Percentiles rank a stretch among this genome's conserved stretches.
phyloP scores from a whole-genome alignment of 2,888 invertebrate species.

The Megalurothrips usitatus region DNA sequence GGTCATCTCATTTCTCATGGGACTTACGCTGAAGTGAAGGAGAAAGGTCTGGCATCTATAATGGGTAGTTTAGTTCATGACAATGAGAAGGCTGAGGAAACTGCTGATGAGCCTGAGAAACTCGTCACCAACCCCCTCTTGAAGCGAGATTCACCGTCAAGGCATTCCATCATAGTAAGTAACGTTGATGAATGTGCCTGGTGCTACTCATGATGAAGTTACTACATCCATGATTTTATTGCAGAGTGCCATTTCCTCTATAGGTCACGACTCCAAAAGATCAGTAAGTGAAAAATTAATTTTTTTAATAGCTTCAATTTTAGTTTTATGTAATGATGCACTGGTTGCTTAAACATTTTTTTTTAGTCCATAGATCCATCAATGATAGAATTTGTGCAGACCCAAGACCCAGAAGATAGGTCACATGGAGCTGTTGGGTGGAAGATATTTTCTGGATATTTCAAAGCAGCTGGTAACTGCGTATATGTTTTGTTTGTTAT shows the following conservation, averaged over 20 bases:
- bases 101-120: neutral
- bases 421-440: slow-evolving; percentile 60
- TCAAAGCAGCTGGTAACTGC: slow-evolving; percentile 66
- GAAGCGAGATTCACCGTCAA: neutral
- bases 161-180: neutral
- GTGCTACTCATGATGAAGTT: neutral
- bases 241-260: neutral
- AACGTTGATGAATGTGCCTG: neutral
- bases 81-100: neutral
- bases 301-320: neutral
- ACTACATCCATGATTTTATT: neutral
- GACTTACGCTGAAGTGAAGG: neutral
- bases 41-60: neutral
- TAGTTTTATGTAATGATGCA: neutral
- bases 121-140: neutral
- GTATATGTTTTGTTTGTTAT: slow-evolving; percentile 57
- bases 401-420: slow-evolving; percentile 52
- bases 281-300: neutral
- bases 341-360: neutral
- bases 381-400: slow-evolving; percentile 1
- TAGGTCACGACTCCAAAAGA: neutral
- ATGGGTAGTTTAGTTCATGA: neutral
- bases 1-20: neutral
- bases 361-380: slow-evolving; percentile 8
- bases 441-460: slow-evolving; percentile 62